Evolutionary conservation across 2,888 invertebrate genomes (phyloP), one percentile per base, ranked within the genome.

Genomic region (Ditula angustiorana): DNA sequence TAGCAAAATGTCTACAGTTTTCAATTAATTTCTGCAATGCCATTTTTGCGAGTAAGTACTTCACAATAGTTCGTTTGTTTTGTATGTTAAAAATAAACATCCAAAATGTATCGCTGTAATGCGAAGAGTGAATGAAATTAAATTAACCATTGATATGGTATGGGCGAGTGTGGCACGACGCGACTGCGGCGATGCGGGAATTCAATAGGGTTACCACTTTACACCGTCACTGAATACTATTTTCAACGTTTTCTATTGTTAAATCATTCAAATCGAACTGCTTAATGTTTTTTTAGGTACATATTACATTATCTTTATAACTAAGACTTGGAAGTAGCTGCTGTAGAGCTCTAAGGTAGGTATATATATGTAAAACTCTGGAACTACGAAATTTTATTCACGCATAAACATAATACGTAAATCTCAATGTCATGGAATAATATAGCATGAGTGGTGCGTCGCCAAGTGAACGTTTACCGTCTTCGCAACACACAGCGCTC

Each of bases 141-240:
- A 64, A 59, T 59, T 53, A 53, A 26, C 28, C 53, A 47, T 64
- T 59, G 49, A 65, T 65, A 61, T 61, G 56, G 61, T 65, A 64
- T 50, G 62, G 57, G 28, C 28, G 56, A 61, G 53, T 41, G 62
- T 41, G 56, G 30, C 33, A 26, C 46, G 52, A 52, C 33, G 26
- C 46, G 46, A 64, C 46, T 64, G 46, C 37, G 16, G 26, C 53
- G 16, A 64, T 59, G 64, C 52, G 57, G 59, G 53, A 59, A 21
- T 13, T 10, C 23, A 49, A 19, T 33, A 64, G 58, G 64, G 64
- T 23, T 59, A 35, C 5, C 41, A 41, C 33, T n/a, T 50, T 19
- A 4, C 2, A 5, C 37, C 5, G 16, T 16, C 16, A n/a, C 16
- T 16, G 4, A 37, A 8, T n/a, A n/a, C n/a, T n/a, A n/a, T n/a